Base-by-base conservation (phyloP, 2,888 invertebrate genomes). In the Drosophila mimetica region DNA sequence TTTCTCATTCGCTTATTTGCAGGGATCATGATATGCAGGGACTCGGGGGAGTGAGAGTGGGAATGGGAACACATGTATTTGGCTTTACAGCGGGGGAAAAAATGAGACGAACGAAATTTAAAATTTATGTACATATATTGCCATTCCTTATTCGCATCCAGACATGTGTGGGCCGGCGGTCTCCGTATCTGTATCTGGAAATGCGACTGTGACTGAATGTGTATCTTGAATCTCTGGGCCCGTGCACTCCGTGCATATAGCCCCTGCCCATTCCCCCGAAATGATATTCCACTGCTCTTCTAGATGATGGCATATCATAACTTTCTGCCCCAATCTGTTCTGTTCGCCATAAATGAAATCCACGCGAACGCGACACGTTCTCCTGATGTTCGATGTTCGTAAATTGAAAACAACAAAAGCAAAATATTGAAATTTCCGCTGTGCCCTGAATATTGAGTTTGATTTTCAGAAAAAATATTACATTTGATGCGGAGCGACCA, bases 291-390 rank as follows among this genome's bases (percentile, higher is more conserved):
- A 57, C 42, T 44, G 59, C 34, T 61, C 30, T 20, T 74, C 74
- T 83, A 80, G 71, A 59, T 48, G 46, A 16, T 11, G 69, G 55
- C 51, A 39, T 46, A 71, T 64, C 66, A 77, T 84, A 84, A 86
- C 80, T 70, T 71, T 70, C 30, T 60, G 60, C 36, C 36, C 64
- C 66, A 65, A 65, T 85, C 54, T 48, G 48, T 53, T 71, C 80
- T 66, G 77, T 66, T 71, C 60, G 61, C 20, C 77, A 77, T 86
- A 86, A 86, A 87, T 71, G 73, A 86, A 84, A 85, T 69, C 71
- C 72, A 48, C 51, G 55, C 48, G 69, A 69, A 55, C 36, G 58
- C 51, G 67, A 74, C 86, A 86, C 84, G 81, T 74, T 76, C 73
- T 52, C 20, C 51, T 59, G 61, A 66, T 60, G 64, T 57, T 75